A percentile compares a stretch with the other conserved stretches of the same genome.
Conservation (phyloP, 2,888 invertebrate species). For the Flexamia atlantica region DNA sequence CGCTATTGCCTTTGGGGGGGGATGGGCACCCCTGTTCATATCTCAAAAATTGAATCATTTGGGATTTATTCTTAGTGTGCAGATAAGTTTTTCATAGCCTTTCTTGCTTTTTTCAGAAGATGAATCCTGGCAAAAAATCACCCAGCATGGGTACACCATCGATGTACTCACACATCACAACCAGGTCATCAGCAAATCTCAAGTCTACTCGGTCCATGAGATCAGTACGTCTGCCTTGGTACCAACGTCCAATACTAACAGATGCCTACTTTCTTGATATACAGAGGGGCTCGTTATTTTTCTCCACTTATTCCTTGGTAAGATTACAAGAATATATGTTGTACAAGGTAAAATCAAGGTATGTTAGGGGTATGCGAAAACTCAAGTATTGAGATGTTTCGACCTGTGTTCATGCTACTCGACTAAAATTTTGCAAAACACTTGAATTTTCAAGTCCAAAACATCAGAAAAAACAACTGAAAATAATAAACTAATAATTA, state of each 20-base stretch:
- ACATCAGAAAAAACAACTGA: no score
- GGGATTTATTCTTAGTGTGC: no score
- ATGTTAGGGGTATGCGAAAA: neutral
- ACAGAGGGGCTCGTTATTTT: conserved; percentile 88
- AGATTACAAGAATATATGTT: no score
- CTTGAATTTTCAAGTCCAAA: no score
- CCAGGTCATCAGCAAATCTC: conserved; percentile 88
- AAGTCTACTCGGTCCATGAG: conserved; percentile 88
- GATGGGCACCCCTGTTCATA: no score
- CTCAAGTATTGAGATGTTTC: no score
- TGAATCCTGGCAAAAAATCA: conserved; percentile 88
- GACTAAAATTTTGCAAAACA: no score
- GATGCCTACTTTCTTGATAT: conserved; percentile 90
- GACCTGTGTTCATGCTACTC: no score
- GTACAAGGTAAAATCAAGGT: neutral
- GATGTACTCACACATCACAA: conserved; percentile 91
- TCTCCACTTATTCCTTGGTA: conserved; percentile 89
- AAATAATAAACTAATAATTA: no score
- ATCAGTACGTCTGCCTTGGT: conserved; percentile 91
- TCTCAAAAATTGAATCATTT: no score
- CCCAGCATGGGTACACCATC: conserved; percentile 93
- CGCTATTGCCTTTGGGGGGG: no score
- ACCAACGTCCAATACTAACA: conserved; percentile 89
- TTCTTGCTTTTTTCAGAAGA: conserved; percentile 73
- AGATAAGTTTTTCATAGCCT: no score